Conservation (phyloP, 2,797 vertebrate genomes). For the Cossypha dichroa region DNA sequence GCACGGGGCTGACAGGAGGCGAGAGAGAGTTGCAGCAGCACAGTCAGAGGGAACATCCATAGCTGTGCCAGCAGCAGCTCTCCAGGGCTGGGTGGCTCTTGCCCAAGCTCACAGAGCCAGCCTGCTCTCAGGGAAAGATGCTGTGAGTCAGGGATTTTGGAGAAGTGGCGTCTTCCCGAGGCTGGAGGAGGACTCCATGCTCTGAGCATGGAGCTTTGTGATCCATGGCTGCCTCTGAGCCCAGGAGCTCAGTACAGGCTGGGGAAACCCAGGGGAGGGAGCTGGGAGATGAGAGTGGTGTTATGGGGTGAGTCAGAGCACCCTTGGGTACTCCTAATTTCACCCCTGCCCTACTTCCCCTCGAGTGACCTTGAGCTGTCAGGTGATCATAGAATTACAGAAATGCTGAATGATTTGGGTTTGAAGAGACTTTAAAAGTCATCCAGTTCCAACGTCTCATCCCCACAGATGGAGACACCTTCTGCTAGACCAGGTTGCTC, state of each 20-base stretch:
- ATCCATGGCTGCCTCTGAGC: neutral
- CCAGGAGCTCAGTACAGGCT: rapidly evolving
- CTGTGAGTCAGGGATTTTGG: neutral
- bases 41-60: rapidly evolving
- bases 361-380: rapidly evolving
- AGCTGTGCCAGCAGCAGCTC: neutral
- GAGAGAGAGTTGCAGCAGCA: neutral
- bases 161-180: rapidly evolving
- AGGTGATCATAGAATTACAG: neutral
- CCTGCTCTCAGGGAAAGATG: neutral
- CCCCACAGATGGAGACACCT: neutral
- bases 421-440: neutral
- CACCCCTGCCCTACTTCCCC: neutral
- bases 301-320: neutral
- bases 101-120: neutral
- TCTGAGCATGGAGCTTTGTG: rapidly evolving
- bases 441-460: neutral
- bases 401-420: neutral
- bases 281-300: rapidly evolving
- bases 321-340: neutral
- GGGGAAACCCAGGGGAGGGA: neutral
- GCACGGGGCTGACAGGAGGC: neutral
- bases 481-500: rapidly evolving
- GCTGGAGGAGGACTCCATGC: neutral
- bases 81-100: neutral